phyloP scores from a whole-genome alignment of 1,140 invertebrate species.

The Drosophila teissieri region DNA sequence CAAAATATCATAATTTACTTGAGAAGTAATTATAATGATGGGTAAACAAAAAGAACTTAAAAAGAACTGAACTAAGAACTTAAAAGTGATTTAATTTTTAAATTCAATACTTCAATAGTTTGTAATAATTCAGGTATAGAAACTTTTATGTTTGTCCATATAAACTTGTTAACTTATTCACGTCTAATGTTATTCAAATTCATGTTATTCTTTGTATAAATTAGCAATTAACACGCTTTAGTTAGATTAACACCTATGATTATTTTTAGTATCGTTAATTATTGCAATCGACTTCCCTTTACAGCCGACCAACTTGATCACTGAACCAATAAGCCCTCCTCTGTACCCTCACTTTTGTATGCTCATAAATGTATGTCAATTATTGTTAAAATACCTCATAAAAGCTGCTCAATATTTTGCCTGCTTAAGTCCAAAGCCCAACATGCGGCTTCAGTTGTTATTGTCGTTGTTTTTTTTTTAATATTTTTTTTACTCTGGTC shows the following conservation, averaged over 20 bases:
- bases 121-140: no score
- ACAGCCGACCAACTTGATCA: conserved; percentile 6
- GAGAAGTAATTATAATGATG: no score
- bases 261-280: conserved; percentile 1
- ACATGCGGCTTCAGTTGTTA: conserved; percentile 38
- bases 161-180: neutral
- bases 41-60: no score
- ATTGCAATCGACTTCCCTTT: neutral
- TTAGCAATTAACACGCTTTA: conserved; percentile 1
- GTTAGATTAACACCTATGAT: conserved; percentile 13
- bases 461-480: conserved; percentile 2
- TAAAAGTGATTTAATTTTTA: no score
- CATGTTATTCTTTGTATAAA: neutral
- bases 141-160: neutral
- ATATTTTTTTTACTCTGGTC: conserved; percentile 3
- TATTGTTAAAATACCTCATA: conserved; percentile 42
- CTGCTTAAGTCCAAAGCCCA: conserved; percentile 33
- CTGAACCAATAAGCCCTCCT: neutral
- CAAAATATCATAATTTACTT: no score
- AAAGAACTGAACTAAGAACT: no score
- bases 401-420: conserved; percentile 61
- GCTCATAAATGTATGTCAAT: conserved; percentile 41
- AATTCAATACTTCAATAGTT: no score
- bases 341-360: neutral
- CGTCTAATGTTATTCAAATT: no score